Conservation (phyloP, 2,113 vertebrate species). For the Piprites chloris region DNA sequence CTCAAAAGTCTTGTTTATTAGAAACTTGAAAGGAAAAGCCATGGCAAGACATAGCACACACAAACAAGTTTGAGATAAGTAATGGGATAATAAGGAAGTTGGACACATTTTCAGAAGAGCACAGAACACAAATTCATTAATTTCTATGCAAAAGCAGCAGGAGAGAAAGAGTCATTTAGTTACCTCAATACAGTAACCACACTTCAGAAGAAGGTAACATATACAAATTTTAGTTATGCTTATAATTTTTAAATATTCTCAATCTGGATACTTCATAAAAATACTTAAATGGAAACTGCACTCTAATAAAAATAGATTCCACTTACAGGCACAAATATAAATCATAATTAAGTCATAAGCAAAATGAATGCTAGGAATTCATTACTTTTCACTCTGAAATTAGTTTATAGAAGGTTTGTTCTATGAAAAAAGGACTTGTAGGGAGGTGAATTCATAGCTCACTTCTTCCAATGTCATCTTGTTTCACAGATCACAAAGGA, state of each 20-base stretch:
- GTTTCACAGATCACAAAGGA: neutral
- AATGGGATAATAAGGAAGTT: neutral
- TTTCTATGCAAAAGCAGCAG: neutral
- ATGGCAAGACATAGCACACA: neutral
- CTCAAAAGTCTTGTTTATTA: neutral
- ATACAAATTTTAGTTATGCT: neutral
- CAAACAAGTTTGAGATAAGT: neutral
- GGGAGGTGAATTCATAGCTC: neutral
- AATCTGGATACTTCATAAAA: neutral
- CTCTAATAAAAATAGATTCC: neutral
- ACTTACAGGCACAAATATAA: neutral
- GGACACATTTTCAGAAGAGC: neutral
- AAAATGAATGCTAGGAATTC: neutral
- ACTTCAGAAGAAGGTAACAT: neutral
- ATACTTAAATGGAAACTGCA: neutral
- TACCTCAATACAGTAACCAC: neutral
- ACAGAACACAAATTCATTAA: neutral
- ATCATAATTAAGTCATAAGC: neutral
- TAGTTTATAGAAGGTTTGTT: neutral
- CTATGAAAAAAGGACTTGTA: neutral
- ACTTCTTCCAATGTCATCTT: neutral
- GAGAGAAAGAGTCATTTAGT: neutral
- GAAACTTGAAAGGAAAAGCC: constrained; percentile 3
- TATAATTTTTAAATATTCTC: neutral
- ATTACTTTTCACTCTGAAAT: neutral